A percentile compares a stretch with the other conserved stretches of the same genome.
phyloP scores from a whole-genome alignment of 2,797 vertebrate genomes.

The Pangasius mekongensis region DNA sequence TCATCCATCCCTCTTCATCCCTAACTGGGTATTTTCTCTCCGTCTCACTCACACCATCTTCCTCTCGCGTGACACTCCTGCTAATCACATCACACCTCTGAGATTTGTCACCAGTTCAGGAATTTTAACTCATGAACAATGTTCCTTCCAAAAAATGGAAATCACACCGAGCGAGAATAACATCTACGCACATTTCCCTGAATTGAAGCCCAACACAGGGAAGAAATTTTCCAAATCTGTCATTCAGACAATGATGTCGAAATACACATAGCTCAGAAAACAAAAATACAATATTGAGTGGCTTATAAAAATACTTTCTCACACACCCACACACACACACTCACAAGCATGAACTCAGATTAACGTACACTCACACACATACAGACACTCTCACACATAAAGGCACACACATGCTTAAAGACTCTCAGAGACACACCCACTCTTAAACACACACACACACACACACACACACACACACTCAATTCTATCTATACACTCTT shows the following conservation, averaged over 20 bases:
- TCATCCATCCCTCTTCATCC: too few species aligned
- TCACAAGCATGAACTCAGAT: neutral
- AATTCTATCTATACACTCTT: too few species aligned
- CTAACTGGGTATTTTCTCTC: too few species aligned
- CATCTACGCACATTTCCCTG: neutral
- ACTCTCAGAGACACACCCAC: too few species aligned
- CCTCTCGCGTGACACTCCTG: too few species aligned
- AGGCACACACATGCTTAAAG: neutral
- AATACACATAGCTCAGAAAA: neutral
- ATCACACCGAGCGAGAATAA: neutral
- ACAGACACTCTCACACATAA: neutral
- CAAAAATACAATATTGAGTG: too few species aligned
- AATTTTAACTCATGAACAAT: conserved; percentile 10
- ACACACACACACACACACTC: neutral
- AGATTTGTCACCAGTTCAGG: conserved; percentile 12
- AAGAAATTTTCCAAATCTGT: neutral
- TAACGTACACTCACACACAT: too few species aligned
- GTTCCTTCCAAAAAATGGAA: neutral
- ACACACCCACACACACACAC: neutral
- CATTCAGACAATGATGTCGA: neutral
- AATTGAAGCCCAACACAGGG: neutral
- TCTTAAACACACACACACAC: too few species aligned
- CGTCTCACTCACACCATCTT: neutral
- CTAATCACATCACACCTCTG: neutral
- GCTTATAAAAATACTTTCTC: neutral